Base-by-base conservation (phyloP, 2,888 invertebrate genomes). In the Apotomis turbidana region DNA sequence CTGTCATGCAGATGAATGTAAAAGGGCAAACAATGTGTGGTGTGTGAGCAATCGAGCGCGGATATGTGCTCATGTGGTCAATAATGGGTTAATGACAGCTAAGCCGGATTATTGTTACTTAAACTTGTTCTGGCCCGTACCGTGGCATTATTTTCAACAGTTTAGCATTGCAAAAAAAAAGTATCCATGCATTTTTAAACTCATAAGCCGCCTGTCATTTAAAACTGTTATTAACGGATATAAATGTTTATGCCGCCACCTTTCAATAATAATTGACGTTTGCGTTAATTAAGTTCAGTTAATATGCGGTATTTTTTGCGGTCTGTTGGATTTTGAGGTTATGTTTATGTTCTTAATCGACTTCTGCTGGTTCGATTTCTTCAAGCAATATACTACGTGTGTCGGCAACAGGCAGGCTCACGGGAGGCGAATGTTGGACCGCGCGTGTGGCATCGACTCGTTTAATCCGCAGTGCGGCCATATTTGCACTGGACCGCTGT, bases 151-250 rank as follows among this genome's bases (percentile, higher is more conserved):
- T 41, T 81, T 82, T 81, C 84, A 83, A 87, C 85, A 88, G 85
- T 87, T 89, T 83, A 85, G 86, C 81, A 52, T 92, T 61, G 90
- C 94, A 62, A 83, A 95, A 57, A 15, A 27, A 83, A 90, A 38
- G 80, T 38, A 15, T 51, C 9, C 46, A 46, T 58, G 15, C 51
- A 68, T 68, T 63, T 68, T 52, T 13, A 59, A 38, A 62, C 3
- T 8, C 52, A 68, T 57, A 63, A 63, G 54, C 62, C 38, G 68
- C 44, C 52, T 38, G 52, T 63, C 54, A 63, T 68, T 52, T 62
- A 54, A 13, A 57, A 15, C 62, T 62, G 71, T 63, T 72, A 72
- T 63, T 68, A 68, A 72, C 57, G 58, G 12, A 63, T 59, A 59
- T 68, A 59, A 72, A 68, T 63, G 58, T 52, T 58, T 72, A 58